Base-by-base conservation (phyloP, 2,113 vertebrate species). In the Eonycteris spelaea region DNA sequence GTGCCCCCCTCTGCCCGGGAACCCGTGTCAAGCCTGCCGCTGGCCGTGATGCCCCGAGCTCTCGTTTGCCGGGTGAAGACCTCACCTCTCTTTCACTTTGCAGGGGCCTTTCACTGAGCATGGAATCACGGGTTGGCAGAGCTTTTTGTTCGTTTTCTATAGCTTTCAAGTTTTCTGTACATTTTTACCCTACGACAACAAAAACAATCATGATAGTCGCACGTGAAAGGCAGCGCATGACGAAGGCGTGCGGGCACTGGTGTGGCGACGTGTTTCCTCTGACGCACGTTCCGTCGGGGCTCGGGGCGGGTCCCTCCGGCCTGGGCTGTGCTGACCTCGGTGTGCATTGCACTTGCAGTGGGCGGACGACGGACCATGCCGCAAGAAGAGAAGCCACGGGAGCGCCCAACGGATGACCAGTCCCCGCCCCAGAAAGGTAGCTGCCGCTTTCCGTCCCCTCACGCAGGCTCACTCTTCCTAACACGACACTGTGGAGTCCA, bases 381-480 rank as follows among this genome's bases (percentile, higher is more conserved):
- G 18, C 22, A 38, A 71, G 85, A 77, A 59, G 48, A 79, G 68
- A 79, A 75, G 48, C 12, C 70, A 24, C 28, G 0, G 1, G 51
- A 74, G 48, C 1, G 1, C 48, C 51, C 40, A 45, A 90, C 93
- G 95, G 97, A 96, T 33, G 63, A 77, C 77, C 71, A 67, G 38
- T 0, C 28, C 30, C 53, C 33, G 85, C 35, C 82, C 35, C 12
- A 3, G 24, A 97, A 95, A 97, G 97, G 96, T 96, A 94, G 51
- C 1, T 0, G 24, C 85, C 40, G 28, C 30, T 87, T 35, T 40
- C 1, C 24, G 21, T 26, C 16, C 30, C 16, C 15, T 35, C 48
- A 21, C 7, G 22, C 12, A 30, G 22, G 14, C 5, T 38, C 3
- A 38, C 51, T 63, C 84, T 83, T 57, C 87, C 79, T 57, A 19